Conservation (phyloP, 2,113 vertebrate species). For the Choloepus hoffmanni region DNA sequence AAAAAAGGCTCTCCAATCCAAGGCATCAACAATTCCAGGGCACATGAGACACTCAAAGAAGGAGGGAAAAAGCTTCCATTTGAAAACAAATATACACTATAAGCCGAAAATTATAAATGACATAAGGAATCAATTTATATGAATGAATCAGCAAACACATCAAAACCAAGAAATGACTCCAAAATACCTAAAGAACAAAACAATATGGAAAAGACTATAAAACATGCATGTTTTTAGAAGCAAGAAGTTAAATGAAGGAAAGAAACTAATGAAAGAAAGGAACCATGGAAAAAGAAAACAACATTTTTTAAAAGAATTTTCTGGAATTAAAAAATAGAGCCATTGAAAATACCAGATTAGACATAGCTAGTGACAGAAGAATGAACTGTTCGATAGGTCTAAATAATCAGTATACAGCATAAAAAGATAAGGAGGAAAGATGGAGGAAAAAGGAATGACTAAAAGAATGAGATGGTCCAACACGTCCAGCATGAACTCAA, state of each 20-base stretch:
- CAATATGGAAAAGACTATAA: not conserved
- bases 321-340: not conserved
- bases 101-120: not conserved
- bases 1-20: not conserved
- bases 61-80: too few species aligned
- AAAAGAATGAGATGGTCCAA: not conserved
- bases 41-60: not conserved
- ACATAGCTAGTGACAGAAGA: not conserved
- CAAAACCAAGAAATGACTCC: not conserved
- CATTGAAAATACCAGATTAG: not conserved
- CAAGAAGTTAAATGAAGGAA: not conserved
- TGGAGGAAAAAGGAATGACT: too few species aligned
- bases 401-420: not conserved
- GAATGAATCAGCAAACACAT: not conserved
- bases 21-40: not conserved
- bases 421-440: not conserved
- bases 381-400: not conserved
- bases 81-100: not conserved
- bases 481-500: rapidly evolving
- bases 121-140: not conserved
- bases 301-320: not conserved
- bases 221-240: not conserved
- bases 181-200: not conserved
- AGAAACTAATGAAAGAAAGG: not conserved
- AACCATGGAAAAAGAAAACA: not conserved